Base-by-base conservation (phyloP, 2,113 vertebrate species). In the Micronycteris hirsuta region DNA sequence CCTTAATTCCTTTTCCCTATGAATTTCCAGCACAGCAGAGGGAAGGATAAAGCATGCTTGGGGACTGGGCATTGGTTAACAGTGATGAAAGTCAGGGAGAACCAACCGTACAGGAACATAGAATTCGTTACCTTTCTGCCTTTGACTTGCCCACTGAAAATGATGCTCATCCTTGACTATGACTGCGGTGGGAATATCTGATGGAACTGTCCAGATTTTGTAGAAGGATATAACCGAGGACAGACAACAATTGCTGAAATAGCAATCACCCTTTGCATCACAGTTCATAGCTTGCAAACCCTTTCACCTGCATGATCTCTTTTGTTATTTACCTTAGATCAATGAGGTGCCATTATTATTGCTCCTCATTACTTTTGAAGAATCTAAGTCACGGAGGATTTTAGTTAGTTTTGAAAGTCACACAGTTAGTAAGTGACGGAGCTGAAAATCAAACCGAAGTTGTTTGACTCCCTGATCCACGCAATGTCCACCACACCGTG, bases 391-490 rank as follows among this genome's bases (percentile, higher is more conserved):
- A 88, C 26, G 58, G 68, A 85, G 22, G 26, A 92, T 78, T 89
- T 83, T 54, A 74, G n/a, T 33, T 76, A 28, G 28, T 49, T 93
- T 88, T 82, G 31, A 65, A 93, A 96, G 54, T 73, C 38, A 94
- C 41, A 91, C 19, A 80, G 19, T 58, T 88, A 63, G 33, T 73
- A 82, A 89, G 43, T 68, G 33, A 76, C 36, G 7, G 54, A 81
- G 10, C 49, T 73, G 16, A 28, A 19, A 67, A 17, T 86, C 22
- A 65, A 31, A 87, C 36, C 22, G 52, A 41, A 56, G 82, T 88
- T 28, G 43, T 63, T 52, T 58, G 41, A 56, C 36, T 71, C 7
- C 7, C 28, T 52, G 14, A 11, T 33, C 33, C 36, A 3, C 33
- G 4, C 81, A 54, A 28, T 80, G 17, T 73, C 36, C 28, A 9